A percentile compares a stretch with the other conserved stretches of the same genome.
These are phyloP conservation scores for Thymelicus acteon DNA, from an alignment of 2,888 invertebrate species.

Conservation along the genomic window DNA sequence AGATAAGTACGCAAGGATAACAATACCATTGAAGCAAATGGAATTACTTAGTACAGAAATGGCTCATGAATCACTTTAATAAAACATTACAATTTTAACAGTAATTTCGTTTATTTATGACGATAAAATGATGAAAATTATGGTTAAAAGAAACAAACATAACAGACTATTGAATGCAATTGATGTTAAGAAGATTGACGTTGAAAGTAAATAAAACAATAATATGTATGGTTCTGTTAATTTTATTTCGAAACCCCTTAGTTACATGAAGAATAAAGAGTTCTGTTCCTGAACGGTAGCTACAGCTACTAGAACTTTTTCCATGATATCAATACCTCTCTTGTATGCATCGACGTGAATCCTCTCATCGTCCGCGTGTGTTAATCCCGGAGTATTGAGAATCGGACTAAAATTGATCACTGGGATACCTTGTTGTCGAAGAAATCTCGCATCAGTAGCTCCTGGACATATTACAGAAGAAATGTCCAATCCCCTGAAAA, in stretches of 20 bases:
- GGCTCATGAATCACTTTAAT: not conserved
- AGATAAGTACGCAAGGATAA: not conserved
- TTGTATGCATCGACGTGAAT: constrained; percentile 89
- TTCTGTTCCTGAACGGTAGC: constrained; percentile 65
- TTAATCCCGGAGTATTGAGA: constrained; percentile 89
- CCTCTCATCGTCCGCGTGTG: constrained; percentile 94
- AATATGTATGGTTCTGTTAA: not conserved
- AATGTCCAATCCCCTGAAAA: constrained; percentile 57
- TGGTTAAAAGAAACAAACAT: too few relatives aligned
- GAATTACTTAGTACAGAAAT: not conserved
- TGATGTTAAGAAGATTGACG: not conserved
- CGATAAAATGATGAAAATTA: too few relatives aligned
- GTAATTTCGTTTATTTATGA: too few relatives aligned
- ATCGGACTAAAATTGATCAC: constrained; percentile 93
- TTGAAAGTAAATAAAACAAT: not conserved
- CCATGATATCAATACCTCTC: constrained; percentile 90
- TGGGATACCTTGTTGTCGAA: constrained; percentile 90
- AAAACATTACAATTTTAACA: too few relatives aligned
- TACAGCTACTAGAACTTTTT: constrained; percentile 85
- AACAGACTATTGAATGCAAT: not conserved
- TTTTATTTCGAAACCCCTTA: not conserved
- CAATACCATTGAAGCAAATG: not conserved
- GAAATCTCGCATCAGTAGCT: constrained; percentile 93
- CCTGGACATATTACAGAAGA: constrained; percentile 89
- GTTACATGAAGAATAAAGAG: not conserved